These are phyloP conservation scores for Hipparchia semele DNA, from an alignment of 2,888 invertebrate genomes.

Conservation along the genomic window DNA sequence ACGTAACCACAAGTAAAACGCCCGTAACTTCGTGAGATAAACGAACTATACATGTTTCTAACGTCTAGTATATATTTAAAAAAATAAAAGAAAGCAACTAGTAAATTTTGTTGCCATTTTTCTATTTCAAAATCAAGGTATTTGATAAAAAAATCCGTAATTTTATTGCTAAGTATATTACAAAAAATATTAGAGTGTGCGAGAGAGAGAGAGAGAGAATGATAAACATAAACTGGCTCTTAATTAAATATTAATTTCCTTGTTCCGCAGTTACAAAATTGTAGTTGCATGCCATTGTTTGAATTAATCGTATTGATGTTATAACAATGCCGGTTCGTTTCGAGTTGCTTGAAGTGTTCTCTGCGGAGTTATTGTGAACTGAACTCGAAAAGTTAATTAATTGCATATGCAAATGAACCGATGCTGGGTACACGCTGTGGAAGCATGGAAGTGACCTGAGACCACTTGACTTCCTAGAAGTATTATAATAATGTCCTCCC, in stretches of 20 bases:
- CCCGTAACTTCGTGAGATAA: no score
- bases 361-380: slow-evolving; percentile 36
- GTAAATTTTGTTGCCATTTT: no score
- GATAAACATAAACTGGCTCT: no score
- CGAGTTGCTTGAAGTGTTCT: slow-evolving; percentile 34
- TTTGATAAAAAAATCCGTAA: no score
- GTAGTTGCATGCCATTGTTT: slow-evolving; percentile 18
- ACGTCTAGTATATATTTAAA: no score
- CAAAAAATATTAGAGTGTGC: no score
- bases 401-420: slow-evolving; percentile 61
- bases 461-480: slow-evolving; percentile 49
- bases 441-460: slow-evolving; percentile 45
- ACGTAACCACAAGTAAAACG: no score
- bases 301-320: slow-evolving; percentile 21
- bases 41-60: no score
- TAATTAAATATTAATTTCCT: not conserved
- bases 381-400: slow-evolving; percentile 59
- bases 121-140: no score
- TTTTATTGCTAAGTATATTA: no score
- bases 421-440: slow-evolving; percentile 40
- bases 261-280: not conserved
- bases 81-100: no score
- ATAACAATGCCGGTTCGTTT: slow-evolving; percentile 30
- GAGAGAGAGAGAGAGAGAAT: no score
- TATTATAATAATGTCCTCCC: not conserved